Conservation (phyloP, 2,888 invertebrate species). For the Drosophila tanythrix region DNA sequence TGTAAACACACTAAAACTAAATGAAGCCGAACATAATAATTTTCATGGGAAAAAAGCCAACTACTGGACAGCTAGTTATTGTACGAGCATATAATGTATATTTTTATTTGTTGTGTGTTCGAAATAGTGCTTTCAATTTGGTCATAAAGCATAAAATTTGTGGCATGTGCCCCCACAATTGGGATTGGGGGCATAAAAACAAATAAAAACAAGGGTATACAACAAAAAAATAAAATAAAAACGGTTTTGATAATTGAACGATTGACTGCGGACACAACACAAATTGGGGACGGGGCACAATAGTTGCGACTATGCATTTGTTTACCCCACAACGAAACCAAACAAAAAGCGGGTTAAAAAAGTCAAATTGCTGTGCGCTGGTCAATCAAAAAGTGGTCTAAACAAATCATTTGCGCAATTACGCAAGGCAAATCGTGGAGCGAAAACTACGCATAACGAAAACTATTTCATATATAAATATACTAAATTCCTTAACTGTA, state of each 20-base stretch:
- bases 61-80: constrained; percentile 21
- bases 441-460: constrained; percentile 13
- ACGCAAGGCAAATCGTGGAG: constrained; percentile 41
- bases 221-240: constrained; percentile 19
- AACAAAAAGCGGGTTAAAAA: constrained; percentile 56
- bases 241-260: constrained; percentile 73
- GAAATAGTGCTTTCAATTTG: constrained; percentile 65
- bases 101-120: constrained; percentile 24
- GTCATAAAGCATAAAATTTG: constrained; percentile 67
- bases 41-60: constrained; percentile 52
- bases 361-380: constrained; percentile 69
- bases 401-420: constrained; percentile 76
- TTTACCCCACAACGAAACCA: constrained; percentile 40
- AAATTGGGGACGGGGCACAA: constrained; percentile 51
- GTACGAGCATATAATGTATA: constrained; percentile 9
- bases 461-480: constrained; percentile 16
- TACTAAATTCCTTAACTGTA: constrained; percentile 1
- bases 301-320: constrained; percentile 36
- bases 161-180: constrained; percentile 51
- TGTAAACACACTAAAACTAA: constrained; percentile 32
- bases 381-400: constrained; percentile 75
- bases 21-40: constrained; percentile 16
- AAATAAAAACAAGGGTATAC: constrained; percentile 1
- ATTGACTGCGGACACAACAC: constrained; percentile 52
- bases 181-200: constrained; percentile 4